Evolutionary conservation across 2,797 vertebrate species (phyloP).

Genomic region (Otolemur crassicaudatus): DNA sequence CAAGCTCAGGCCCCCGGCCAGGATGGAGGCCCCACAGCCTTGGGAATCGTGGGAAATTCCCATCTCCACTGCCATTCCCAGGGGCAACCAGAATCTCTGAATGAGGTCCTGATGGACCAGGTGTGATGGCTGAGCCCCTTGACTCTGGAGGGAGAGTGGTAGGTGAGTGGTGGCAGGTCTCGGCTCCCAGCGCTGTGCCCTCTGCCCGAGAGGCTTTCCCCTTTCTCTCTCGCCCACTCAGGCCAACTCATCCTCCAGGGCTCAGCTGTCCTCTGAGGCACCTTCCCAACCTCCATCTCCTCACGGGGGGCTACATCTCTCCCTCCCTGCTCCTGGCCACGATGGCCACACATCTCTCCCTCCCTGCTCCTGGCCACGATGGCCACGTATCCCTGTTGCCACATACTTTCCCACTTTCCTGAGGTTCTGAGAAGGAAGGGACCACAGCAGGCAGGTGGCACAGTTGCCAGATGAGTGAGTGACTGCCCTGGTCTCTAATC

Average conservation of each 20-base stretch:
- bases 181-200: neutral
- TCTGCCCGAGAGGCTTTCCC: neutral
- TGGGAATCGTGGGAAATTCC: neutral
- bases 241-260: neutral
- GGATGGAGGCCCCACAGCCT: neutral
- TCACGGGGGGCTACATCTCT: rapidly evolving
- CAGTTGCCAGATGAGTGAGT: neutral
- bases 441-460: neutral
- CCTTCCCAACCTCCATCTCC: neutral
- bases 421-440: neutral
- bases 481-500: no score
- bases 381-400: rapidly evolving
- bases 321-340: neutral
- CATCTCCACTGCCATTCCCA: neutral
- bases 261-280: neutral
- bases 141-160: neutral
- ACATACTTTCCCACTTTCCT: neutral
- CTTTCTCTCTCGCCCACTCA: neutral
- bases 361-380: neutral
- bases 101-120: neutral
- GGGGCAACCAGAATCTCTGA: neutral
- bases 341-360: neutral
- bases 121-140: neutral
- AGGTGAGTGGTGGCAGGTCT: neutral
- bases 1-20: no score